Conservation (phyloP, 37 sponge, comb jelly and placozoan genomes). For the Cliona cf. orientalis region DNA sequence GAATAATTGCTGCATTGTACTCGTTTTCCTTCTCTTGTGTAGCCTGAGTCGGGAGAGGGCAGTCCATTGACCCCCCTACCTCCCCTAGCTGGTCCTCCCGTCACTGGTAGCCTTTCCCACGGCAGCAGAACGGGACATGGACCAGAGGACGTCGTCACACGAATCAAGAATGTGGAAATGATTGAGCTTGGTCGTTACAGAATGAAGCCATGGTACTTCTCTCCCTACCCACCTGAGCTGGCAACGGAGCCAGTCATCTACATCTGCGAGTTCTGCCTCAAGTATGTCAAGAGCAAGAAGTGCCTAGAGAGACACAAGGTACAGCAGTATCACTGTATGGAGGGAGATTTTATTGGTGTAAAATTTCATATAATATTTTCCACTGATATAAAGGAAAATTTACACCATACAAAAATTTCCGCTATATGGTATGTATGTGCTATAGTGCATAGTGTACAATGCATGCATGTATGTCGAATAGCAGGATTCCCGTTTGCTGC, state of each 20-base stretch:
- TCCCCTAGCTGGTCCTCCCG: conserved; percentile 24
- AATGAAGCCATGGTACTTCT: conserved; percentile 99
- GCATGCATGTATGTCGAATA: too few species aligned
- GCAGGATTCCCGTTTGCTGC: too few species aligned
- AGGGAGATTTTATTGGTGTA: background rate
- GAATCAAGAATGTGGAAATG: conserved; percentile 97
- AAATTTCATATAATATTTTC: too few species aligned
- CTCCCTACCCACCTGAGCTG: conserved; percentile 97
- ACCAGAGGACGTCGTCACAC: conserved; percentile 89
- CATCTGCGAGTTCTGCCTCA: conserved; percentile 99
- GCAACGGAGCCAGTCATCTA: conserved; percentile 86
- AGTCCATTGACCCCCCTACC: conserved; percentile 40
- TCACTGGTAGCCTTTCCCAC: conserved; percentile 73
- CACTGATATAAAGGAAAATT: too few species aligned
- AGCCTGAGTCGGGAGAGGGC: conserved; percentile 43
- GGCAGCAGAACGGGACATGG: conserved; percentile 70
- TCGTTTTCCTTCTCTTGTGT: background rate
- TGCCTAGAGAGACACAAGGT: conserved; percentile 90
- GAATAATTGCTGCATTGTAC: too few species aligned
- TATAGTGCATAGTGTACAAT: too few species aligned
- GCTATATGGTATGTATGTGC: too few species aligned
- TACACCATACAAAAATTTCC: too few species aligned
- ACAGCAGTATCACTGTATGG: conserved; percentile 9
- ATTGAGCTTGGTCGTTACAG: conserved; percentile 91
- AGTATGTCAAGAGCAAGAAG: conserved; percentile 88